phyloP scores from a whole-genome alignment of 2,888 invertebrate species.

The Neoitamus cyanurus region DNA sequence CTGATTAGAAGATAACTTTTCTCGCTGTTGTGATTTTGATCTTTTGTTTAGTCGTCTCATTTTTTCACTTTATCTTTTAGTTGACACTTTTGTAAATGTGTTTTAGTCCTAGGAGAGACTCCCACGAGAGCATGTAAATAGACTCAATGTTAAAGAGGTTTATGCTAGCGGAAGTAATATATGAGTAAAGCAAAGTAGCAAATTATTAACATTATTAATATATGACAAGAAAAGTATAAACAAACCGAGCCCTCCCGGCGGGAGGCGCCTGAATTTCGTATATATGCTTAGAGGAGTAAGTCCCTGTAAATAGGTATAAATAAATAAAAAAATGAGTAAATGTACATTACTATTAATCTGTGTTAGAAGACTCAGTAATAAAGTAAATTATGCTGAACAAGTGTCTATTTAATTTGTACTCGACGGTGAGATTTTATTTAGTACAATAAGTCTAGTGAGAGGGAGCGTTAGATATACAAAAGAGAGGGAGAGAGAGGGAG shows the following conservation, averaged over 20 bases:
- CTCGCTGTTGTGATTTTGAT: slow-evolving; percentile 28
- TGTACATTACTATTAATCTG: slow-evolving; percentile 13
- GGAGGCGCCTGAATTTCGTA: background rate
- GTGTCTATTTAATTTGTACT: slow-evolving; percentile 38
- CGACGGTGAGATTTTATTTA: background rate
- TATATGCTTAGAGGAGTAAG: slow-evolving; percentile 14
- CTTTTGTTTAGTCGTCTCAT: background rate
- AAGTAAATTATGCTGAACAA: slow-evolving; percentile 21
- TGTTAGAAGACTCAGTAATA: slow-evolving; percentile 25
- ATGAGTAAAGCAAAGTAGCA: slow-evolving; percentile 19
- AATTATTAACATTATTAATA: slow-evolving; percentile 32
- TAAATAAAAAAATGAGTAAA: slow-evolving; percentile 3
- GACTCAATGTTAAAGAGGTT: slow-evolving; percentile 33
- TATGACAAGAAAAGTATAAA: slow-evolving; percentile 24
- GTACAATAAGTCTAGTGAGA: background rate
- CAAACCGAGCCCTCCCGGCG: background rate
- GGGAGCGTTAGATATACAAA: background rate
- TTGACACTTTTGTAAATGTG: background rate
- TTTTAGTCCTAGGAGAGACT: background rate
- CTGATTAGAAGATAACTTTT: slow-evolving; percentile 26
- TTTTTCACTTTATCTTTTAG: background rate
- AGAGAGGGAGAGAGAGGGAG: background rate
- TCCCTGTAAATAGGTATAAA: slow-evolving; percentile 18
- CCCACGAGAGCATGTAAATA: slow-evolving; percentile 12
- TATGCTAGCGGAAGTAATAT: slow-evolving; percentile 33